Evolutionary conservation across 1,140 invertebrate genomes (phyloP).

Genomic region (Drosophila neocordata): DNA sequence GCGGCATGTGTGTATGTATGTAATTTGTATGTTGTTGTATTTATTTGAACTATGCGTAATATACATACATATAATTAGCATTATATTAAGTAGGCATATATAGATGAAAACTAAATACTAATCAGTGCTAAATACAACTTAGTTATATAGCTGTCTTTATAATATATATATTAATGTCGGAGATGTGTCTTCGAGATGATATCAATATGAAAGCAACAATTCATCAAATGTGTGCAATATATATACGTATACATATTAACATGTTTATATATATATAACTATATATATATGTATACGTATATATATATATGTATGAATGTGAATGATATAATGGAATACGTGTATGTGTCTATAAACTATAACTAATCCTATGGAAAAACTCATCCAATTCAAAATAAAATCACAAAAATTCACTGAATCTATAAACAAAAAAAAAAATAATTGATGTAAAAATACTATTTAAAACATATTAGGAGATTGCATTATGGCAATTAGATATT

Average conservation of each 20-base stretch:
- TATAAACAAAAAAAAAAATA: conserved; percentile 34
- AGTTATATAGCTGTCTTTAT: conserved; percentile 59
- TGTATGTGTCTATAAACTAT: conserved; percentile 16
- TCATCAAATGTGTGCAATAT: conserved; percentile 57
- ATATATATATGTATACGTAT: conserved; percentile 42
- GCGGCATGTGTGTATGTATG: conserved; percentile 29
- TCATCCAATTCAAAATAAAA: conserved; percentile 48
- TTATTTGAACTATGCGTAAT: conserved; percentile 7
- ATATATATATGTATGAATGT: conserved; percentile 13
- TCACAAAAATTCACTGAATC: conserved; percentile 53
- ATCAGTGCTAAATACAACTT: conserved; percentile 81
- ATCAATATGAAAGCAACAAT: conserved; percentile 80
- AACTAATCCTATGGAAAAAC: conserved; percentile 27
- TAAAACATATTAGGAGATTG: conserved; percentile 5
- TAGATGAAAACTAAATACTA: conserved; percentile 61
- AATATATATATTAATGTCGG: conserved; percentile 37
- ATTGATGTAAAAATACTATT: conserved; percentile 18
- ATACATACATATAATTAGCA: conserved; percentile 5
- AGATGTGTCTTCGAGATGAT: conserved; percentile 58
- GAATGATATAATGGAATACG: conserved; percentile 36
- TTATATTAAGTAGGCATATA: background rate
- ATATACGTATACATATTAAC: conserved; percentile 34
- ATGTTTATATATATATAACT: conserved; percentile 34
- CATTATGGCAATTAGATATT: conserved; percentile 3
- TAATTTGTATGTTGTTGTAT: conserved; percentile 17